Conservation (phyloP, 2,888 invertebrate species). For the Stenichneumon culpator region DNA sequence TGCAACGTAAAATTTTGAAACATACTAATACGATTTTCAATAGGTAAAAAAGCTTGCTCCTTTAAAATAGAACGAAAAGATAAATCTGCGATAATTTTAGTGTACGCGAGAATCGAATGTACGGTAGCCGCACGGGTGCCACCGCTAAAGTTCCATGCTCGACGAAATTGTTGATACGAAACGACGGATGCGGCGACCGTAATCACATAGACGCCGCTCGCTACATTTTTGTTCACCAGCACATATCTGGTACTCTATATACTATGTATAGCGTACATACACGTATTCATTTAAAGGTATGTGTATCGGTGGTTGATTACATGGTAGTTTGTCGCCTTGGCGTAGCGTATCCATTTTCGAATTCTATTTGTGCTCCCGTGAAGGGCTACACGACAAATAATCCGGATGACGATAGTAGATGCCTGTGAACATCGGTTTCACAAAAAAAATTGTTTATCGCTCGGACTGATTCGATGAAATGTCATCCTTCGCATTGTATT, state of each 20-base stretch:
- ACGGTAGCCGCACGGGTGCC: background rate
- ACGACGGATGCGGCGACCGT: constrained; percentile 38
- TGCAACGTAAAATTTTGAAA: background rate
- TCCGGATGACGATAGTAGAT: background rate
- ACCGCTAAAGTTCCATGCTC: background rate
- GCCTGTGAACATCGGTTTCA: background rate
- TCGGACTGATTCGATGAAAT: background rate
- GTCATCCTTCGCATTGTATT: background rate
- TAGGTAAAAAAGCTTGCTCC: background rate
- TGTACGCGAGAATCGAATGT: background rate
- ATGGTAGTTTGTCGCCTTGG: background rate
- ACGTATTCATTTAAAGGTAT: background rate
- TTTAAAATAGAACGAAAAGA: background rate
- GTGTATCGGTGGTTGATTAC: constrained; percentile 1
- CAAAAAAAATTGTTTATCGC: background rate
- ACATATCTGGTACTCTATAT: constrained; percentile 1
- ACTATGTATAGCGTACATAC: background rate
- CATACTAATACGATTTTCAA: background rate
- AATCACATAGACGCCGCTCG: constrained; percentile 22
- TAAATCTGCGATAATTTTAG: background rate
- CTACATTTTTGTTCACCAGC: constrained; percentile 12
- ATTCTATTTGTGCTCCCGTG: constrained; percentile 9
- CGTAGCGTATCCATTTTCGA: constrained; percentile 21
- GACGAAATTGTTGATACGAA: constrained; percentile 39
- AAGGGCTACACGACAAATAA: background rate